Base-by-base conservation (phyloP, 2,113 vertebrate genomes). In the Physeter macrocephalus region DNA sequence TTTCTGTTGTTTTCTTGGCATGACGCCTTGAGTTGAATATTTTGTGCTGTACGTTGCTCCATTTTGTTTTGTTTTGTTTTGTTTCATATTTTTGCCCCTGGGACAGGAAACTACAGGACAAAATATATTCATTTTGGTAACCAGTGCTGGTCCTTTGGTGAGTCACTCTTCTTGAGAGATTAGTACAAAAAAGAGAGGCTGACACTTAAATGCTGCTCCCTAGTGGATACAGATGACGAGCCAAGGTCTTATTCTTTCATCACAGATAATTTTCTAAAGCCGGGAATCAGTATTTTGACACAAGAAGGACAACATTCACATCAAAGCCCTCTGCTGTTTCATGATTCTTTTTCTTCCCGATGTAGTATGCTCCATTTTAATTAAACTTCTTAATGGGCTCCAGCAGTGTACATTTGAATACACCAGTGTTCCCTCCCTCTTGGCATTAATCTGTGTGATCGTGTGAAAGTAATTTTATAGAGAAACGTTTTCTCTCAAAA, bases 101-200 rank as follows among this genome's bases (percentile, higher is more conserved):
- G 97, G 98, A 98, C 99, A 98, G 98, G 99, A 99, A 99, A 98
- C 98, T 96, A 71, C 98, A 98, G 95, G 98, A 98, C 97, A 98
- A 98, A 99, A 98, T 98, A 96, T 97, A 98, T 98, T 98, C 98
- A 95, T 94, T 90, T 98, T 97, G 97, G 80, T 96, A 98, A 98
- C 86, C 86, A 87, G 49, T 95, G 96, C 96, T 86, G 97, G 90
- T 87, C 95, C 91, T 49, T 98, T 11, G 95, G n/a, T 95, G 97
- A 98, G 92, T 97, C 64, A 41, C 88, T 93, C 0, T 85, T 94
- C 95, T 83, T 49, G 54, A 85, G 52, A 41, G 66, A 89, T 90
- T 78, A 27, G 54, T 59, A 20, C 31, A 39, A 72, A 94, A 95
- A 90, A 43, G 54, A 66, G 78, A 95, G 29, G 71, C 41, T 43